These are phyloP conservation scores for Aeoliscus strigatus DNA, from an alignment of 2,797 vertebrate genomes.

Conservation along the genomic window DNA sequence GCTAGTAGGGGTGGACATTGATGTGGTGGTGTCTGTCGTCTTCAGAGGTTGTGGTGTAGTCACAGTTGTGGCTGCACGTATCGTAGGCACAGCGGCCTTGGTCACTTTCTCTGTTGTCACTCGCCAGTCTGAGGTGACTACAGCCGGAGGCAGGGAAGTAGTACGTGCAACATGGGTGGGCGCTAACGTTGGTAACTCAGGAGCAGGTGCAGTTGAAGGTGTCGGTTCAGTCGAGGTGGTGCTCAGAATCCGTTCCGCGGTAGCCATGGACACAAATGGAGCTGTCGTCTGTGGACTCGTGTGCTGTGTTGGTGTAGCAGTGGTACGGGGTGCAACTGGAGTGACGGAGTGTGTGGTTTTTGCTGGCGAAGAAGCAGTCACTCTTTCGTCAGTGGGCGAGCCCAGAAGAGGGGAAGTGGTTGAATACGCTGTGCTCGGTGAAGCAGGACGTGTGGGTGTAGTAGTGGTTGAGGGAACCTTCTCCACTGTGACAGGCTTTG, in stretches of 20 bases:
- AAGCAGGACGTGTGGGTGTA: conserved; percentile 20
- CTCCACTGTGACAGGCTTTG: conserved; percentile 33
- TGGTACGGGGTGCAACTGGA: conserved; percentile 31
- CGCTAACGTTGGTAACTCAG: conserved; percentile 29
- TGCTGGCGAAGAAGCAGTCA: conserved; percentile 31
- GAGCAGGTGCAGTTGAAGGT: conserved; percentile 32
- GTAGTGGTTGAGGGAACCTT: conserved; percentile 23
- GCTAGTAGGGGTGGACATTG: conserved; percentile 22
- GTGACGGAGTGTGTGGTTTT: conserved; percentile 50
- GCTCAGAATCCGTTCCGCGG: conserved; percentile 41
- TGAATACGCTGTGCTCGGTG: conserved; percentile 43
- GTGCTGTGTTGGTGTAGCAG: conserved; percentile 39
- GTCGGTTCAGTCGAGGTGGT: conserved; percentile 19
- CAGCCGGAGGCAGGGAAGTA: conserved; percentile 19
- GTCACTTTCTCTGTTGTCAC: conserved; percentile 53
- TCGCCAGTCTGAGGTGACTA: conserved; percentile 33
- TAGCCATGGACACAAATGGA: conserved; percentile 26
- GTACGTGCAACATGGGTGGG: conserved; percentile 15
- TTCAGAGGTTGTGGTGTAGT: conserved; percentile 36
- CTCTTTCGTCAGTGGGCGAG: conserved; percentile 35
- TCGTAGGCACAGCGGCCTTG: conserved; percentile 41
- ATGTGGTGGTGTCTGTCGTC: conserved; percentile 36
- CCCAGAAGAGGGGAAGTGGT: conserved; percentile 31
- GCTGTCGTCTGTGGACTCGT: conserved; percentile 33
- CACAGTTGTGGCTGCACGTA: conserved; percentile 27